Evolutionary conservation across 2,888 invertebrate species (phyloP).

Genomic region (Eristalinus sepulchralis): DNA sequence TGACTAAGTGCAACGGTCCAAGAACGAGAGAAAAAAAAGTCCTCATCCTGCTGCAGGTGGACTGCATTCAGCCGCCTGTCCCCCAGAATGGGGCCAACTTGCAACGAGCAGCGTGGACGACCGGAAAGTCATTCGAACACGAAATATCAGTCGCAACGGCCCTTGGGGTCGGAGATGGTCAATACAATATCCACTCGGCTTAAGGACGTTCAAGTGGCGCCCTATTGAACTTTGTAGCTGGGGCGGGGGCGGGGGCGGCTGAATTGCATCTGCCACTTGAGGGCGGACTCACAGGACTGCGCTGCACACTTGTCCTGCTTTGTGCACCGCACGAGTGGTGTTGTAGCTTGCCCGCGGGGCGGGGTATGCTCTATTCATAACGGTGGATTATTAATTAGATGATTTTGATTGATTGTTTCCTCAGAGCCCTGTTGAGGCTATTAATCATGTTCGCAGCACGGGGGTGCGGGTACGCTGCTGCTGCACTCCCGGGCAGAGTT

Average conservation of each 20-base stretch:
- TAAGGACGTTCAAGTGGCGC: slow-evolving; percentile 9
- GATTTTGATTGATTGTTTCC: slow-evolving; percentile 35
- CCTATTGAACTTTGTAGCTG: not conserved
- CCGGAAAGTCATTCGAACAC: slow-evolving; percentile 42
- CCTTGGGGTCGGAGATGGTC: slow-evolving; percentile 11
- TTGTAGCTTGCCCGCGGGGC: not conserved
- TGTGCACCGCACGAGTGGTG: not conserved
- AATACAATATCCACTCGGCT: slow-evolving; percentile 19
- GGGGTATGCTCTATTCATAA: not conserved
- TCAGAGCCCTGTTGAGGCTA: slow-evolving; percentile 17
- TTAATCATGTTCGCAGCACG: slow-evolving; percentile 17
- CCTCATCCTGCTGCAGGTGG: slow-evolving; percentile 51
- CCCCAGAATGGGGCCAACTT: slow-evolving; percentile 9
- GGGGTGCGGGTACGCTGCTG: not conserved
- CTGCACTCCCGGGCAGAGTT: not conserved
- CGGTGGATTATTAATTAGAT: slow-evolving; percentile 13
- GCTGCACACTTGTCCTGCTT: not conserved
- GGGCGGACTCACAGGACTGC: not conserved
- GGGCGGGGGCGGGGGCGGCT: not conserved
- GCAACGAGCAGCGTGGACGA: slow-evolving; percentile 18
- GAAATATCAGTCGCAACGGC: slow-evolving; percentile 41
- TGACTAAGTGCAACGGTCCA: slow-evolving; percentile 47
- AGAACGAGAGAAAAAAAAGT: slow-evolving; percentile 2
- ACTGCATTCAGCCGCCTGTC: slow-evolving; percentile 54
- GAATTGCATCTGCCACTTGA: not conserved